Conservation (phyloP, 1,140 invertebrate genomes). For the Tetramorium parvispinum region DNA sequence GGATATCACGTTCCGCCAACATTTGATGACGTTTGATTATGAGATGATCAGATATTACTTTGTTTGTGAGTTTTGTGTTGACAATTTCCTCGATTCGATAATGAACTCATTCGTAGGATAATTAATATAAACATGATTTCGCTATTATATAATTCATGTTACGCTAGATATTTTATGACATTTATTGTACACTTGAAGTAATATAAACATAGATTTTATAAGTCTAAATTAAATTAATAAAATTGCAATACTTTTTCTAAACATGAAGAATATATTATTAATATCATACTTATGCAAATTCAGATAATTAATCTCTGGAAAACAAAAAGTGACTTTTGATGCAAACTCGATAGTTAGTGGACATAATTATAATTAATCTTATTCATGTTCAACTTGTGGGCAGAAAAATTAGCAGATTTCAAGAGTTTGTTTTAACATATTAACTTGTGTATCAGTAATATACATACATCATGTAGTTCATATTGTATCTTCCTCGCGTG, state of each 20-base stretch:
- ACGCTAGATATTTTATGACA: background rate
- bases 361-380: background rate
- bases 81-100: background rate
- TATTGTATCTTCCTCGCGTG: background rate
- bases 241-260: background rate
- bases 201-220: background rate
- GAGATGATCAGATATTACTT: slow-evolving; percentile 20
- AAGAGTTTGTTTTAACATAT: background rate
- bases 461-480: background rate
- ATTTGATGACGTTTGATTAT: slow-evolving; percentile 43
- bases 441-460: background rate
- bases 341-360: background rate
- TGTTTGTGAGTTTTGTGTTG: slow-evolving; percentile 4
- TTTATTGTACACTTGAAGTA: background rate
- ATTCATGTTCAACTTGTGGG: background rate
- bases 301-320: background rate
- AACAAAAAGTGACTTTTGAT: background rate
- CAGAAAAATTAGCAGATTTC: slow-evolving; percentile 18
- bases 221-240: background rate
- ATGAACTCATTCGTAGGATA: background rate
- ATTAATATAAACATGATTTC: background rate
- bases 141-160: background rate
- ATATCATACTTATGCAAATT: background rate
- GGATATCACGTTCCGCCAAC: slow-evolving; percentile 8
- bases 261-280: background rate